Percentiles rank a stretch among this genome's conserved stretches.
These are phyloP conservation scores for Fragariocoptes setiger DNA, from an alignment of 1,140 invertebrate genomes.

Conservation along the genomic window DNA sequence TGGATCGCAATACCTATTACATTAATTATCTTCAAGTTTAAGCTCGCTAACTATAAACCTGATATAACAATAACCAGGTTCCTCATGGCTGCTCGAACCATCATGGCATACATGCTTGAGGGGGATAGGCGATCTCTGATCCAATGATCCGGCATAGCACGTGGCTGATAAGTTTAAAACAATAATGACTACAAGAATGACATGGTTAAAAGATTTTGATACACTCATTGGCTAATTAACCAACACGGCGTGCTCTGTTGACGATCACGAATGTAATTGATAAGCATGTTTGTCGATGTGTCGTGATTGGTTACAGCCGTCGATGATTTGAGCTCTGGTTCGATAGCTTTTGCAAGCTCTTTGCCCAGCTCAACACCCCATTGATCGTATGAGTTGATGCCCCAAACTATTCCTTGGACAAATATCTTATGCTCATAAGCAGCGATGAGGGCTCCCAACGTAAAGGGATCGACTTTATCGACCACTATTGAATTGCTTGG, in stretches of 20 bases:
- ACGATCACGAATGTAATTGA: slow-evolving; percentile 80
- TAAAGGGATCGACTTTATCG: slow-evolving; percentile 68
- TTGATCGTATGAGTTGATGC: slow-evolving; percentile 97
- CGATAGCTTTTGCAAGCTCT: slow-evolving; percentile 83
- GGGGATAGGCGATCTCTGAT: too few species aligned
- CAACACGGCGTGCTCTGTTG: too few species aligned
- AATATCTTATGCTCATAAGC: slow-evolving; percentile 98
- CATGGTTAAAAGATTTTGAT: too few species aligned
- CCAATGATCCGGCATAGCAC: background rate
- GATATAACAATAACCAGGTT: too few species aligned
- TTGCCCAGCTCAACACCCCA: slow-evolving; percentile 98
- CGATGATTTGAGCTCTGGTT: slow-evolving; percentile 47
- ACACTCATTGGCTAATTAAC: too few species aligned
- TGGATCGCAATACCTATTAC: too few species aligned
- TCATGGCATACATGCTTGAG: too few species aligned
- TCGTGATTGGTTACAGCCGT: slow-evolving; percentile 34
- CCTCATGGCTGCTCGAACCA: too few species aligned
- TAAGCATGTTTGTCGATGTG: slow-evolving; percentile 65
- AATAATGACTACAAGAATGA: too few species aligned
- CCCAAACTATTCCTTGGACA: slow-evolving; percentile 89
- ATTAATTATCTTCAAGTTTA: too few species aligned
- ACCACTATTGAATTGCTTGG: slow-evolving; percentile 94
- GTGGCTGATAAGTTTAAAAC: background rate
- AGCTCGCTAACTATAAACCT: too few species aligned
- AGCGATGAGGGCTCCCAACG: slow-evolving; percentile 78